Evolutionary conservation across 1,140 invertebrate species (phyloP), one percentile per base, ranked within the genome.

Genomic region (Helicoverpa armigera): DNA sequence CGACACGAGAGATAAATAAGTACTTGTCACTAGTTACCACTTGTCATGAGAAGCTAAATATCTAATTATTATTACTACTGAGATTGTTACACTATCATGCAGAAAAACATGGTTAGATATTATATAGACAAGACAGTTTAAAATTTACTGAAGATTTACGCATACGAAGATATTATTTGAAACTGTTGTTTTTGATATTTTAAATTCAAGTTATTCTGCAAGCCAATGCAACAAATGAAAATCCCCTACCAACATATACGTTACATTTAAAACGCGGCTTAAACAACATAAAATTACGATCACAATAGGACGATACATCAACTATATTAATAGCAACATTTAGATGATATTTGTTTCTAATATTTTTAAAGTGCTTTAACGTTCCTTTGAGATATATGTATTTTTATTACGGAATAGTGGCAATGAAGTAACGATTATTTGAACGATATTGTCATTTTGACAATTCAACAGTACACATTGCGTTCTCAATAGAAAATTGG

Each of bases 1-100:
- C 70, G 70, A 58, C 53, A 5, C 16, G 35, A 31, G 23, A 35
- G 18, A 16, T 56, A 73, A 73, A 51, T 80, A 80, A 80, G 69
- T 80, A 80, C 78, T 31, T 65, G 78, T 73, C 43, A 77, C 11
- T 72, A 53, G n/a, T 72, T 48, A 72, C 50, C 50, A 72, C 31
- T 58, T 73, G 70, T 73, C 70, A 73, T 73, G 70, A 56, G 51
- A 43, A 73, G 70, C 29, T 73, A 12, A 73, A 16, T n/a, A 54
- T 31, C 23, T 72, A 43, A 43, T 9, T 7, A 72, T n/a, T 31
- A 72, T 5, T 1, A 54, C 69, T 53, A 72, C 50, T 54, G 23
- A 54, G 18, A 61, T 61, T 29, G 31, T 54, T 53, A 54, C 51
- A 31, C 69, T 54, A 50, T 2, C 18, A 50, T 72, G 69, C 51